Base-by-base conservation (phyloP, 2,888 invertebrate species). In the Agrilus cyanescens region DNA sequence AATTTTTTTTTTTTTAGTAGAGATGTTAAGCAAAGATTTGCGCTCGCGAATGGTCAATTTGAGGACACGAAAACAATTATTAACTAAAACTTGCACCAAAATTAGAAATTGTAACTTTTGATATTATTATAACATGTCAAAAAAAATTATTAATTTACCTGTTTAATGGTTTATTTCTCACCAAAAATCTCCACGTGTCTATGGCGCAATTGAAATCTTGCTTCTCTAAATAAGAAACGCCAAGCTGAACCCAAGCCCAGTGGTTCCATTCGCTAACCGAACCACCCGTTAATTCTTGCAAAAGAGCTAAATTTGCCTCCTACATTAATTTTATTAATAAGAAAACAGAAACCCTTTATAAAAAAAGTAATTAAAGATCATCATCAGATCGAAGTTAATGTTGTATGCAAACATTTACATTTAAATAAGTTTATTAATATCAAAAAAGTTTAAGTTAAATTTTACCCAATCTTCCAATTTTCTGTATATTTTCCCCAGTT, bases 171-270 rank as follows among this genome's bases (percentile, higher is more conserved):
- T 85, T 77, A 38, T 68, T 66, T 61, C 83, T 75, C 6, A 86
- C 75, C 36, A 82, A 82, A 59, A 73, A 75, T 54, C 88, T 78
- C 50, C 93, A 78, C 55, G 80, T 77, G 45, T 78, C 73, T 37
- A 91, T 82, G 12, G 93, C 86, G 56, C 78, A 76, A 50, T 76
- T 74, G 59, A 78, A 79, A 51, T 88, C 78, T 49, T 77, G 79
- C 52, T 76, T 75, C 53, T 80, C 80, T 48, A 88, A 70, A 62
- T 87, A 80, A 61, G 85, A 80, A 37, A 93, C 68, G 2, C 94
- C 94, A 39, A 94, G 70, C 60, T 90, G 81, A 40, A 90, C 73
- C 74, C 85, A 80, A 14, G 89, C 80, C 85, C 90, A 90, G 50
- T 79, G 74, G 32, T 61, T 65, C 32, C 57, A 53, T 4, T 49